These are phyloP conservation scores for Alligator mississippiensis DNA, from an alignment of 2,113 vertebrate genomes.

Conservation along the genomic window DNA sequence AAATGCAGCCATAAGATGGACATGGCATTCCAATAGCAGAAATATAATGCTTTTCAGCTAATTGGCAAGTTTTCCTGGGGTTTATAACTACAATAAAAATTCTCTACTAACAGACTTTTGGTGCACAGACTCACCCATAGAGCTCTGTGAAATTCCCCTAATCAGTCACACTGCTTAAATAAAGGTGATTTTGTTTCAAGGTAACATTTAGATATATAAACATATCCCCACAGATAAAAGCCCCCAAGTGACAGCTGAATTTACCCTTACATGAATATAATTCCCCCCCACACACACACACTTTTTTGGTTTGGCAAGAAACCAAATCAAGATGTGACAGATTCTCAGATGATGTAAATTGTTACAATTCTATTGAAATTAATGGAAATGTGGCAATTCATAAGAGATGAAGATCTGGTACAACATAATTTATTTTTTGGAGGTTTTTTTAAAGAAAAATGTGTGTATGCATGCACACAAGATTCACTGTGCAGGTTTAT, in stretches of 20 bases:
- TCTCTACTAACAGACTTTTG: background rate
- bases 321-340: background rate
- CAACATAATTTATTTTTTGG: background rate
- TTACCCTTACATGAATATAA: background rate
- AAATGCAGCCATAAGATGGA: slow-evolving; percentile 31
- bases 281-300: too few relatives aligned
- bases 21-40: background rate
- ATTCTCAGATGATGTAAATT: background rate
- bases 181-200: background rate
- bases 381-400: background rate
- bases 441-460: background rate
- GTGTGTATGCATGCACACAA: background rate
- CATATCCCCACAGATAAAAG: background rate
- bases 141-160: background rate
- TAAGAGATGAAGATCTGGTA: background rate
- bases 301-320: background rate
- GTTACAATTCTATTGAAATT: accelerated
- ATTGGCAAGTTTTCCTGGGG: slow-evolving; percentile 47
- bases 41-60: slow-evolving; percentile 51
- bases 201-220: background rate
- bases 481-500: background rate
- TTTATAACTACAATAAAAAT: slow-evolving; percentile 54
- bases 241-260: background rate
- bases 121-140: background rate
- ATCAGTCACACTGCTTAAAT: background rate